These are phyloP conservation scores for Oscarella lobularis DNA, from an alignment of 37 sponge, comb jelly and placozoan species.

Conservation along the genomic window DNA sequence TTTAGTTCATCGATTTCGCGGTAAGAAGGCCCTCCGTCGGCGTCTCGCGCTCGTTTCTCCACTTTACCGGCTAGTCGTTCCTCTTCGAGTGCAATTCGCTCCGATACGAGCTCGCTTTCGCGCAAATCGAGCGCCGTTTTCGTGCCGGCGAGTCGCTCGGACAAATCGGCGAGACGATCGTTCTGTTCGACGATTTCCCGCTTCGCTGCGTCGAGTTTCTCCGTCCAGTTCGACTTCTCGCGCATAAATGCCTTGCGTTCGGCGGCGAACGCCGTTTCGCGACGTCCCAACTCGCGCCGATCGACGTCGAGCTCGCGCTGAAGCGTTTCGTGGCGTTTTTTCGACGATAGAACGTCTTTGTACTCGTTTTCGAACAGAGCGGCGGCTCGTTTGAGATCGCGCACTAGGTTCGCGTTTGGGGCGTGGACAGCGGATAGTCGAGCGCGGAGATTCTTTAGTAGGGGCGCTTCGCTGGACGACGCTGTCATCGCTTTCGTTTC, in stretches of 20 bases:
- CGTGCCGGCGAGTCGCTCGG: constrained; percentile 47
- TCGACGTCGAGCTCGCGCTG: constrained; percentile 24
- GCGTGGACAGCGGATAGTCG: constrained; percentile 62
- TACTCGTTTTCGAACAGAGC: constrained; percentile 35
- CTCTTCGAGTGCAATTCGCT: constrained; percentile 68
- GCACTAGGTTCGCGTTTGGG: constrained; percentile 47
- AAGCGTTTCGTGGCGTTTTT: constrained; percentile 13
- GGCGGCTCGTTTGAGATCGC: constrained; percentile 41
- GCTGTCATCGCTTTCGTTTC: constrained; percentile 18
- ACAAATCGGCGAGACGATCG: constrained; percentile 50
- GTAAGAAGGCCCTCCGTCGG: too few relatives aligned
- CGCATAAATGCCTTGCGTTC: constrained; percentile 25
- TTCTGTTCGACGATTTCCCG: constrained; percentile 55
- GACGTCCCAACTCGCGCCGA: constrained; percentile 23
- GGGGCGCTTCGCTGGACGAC: constrained; percentile 9
- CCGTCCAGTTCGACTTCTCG: constrained; percentile 46
- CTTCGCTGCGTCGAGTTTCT: constrained; percentile 37
- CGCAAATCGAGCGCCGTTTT: constrained; percentile 46
- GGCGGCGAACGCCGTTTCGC: constrained; percentile 15
- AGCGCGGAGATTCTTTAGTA: constrained; percentile 58
- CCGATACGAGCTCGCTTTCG: constrained; percentile 42
- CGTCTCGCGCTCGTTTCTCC: background rate
- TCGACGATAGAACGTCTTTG: constrained; percentile 19
- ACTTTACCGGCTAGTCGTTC: constrained; percentile 32
- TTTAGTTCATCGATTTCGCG: too few relatives aligned